A percentile compares a stretch with the other conserved stretches of the same genome.
Conservation (phyloP, 2,113 vertebrate species). For the Campylomormyrus tamandua region DNA sequence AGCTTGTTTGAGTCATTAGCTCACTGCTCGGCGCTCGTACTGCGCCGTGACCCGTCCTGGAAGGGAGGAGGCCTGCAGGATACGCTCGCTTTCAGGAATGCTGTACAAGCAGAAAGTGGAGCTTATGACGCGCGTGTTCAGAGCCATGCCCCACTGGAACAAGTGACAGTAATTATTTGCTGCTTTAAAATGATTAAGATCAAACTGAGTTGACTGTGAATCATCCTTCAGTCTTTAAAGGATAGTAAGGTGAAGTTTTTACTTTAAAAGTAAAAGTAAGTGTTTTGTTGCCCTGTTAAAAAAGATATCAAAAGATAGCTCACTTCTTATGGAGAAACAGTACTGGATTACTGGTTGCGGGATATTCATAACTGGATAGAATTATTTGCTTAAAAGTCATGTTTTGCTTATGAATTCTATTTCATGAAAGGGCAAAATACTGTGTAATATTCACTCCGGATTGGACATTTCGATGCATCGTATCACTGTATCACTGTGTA, state of each 20-base stretch:
- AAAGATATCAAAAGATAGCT: no score
- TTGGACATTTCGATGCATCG: background rate
- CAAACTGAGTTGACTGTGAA: background rate
- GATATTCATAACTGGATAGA: background rate
- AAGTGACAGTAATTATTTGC: background rate
- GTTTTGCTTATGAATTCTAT: background rate
- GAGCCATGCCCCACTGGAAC: background rate
- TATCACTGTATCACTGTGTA: background rate
- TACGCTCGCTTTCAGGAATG: background rate
- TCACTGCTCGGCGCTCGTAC: slow-evolving; percentile 28
- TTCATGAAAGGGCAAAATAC: background rate
- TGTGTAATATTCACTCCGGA: background rate
- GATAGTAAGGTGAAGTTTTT: background rate
- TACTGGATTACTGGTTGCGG: background rate
- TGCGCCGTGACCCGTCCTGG: slow-evolving; percentile 13
- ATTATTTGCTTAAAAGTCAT: background rate
- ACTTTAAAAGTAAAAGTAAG: background rate
- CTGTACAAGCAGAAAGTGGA: background rate
- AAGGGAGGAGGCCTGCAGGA: background rate
- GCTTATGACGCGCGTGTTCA: background rate
- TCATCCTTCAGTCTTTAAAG: background rate
- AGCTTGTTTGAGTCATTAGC: slow-evolving; percentile 48
- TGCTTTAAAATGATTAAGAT: background rate
- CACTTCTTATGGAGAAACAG: background rate
- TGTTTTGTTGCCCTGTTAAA: background rate